Conservation (phyloP, 2,888 invertebrate species). For the Chrysopilus asiliformis region DNA sequence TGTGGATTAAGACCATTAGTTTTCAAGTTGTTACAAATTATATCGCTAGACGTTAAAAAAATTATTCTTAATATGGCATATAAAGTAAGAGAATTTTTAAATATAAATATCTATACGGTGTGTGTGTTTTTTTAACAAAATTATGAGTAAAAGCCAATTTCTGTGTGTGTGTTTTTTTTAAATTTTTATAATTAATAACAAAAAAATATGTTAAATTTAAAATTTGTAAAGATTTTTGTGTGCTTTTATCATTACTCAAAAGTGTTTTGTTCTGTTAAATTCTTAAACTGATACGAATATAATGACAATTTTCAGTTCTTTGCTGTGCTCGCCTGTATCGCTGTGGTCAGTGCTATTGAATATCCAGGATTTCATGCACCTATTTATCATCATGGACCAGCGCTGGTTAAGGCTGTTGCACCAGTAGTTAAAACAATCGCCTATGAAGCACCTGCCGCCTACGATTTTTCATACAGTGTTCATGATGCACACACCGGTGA, state of each 20-base stretch:
- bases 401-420: constrained; percentile 24
- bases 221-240: background rate
- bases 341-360: constrained; percentile 25
- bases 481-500: constrained; percentile 41
- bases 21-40: too few relatives aligned
- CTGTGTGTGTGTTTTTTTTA: background rate
- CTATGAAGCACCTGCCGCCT: constrained; percentile 35
- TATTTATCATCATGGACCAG: constrained; percentile 7
- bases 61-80: too few relatives aligned
- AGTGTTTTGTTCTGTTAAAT: too few relatives aligned
- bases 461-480: constrained; percentile 39
- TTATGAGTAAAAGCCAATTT: background rate
- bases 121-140: too few relatives aligned
- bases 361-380: constrained; percentile 12
- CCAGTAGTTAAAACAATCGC: constrained; percentile 17
- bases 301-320: constrained; percentile 23
- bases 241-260: background rate
- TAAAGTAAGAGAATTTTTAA: too few relatives aligned
- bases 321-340: constrained; percentile 23
- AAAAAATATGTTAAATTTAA: background rate
- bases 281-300: too few relatives aligned
- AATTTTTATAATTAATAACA: background rate
- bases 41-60: too few relatives aligned
- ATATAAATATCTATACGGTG: too few relatives aligned
- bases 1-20: too few relatives aligned